Conservation (phyloP, 1,140 invertebrate species). For the Planococcus citri region DNA sequence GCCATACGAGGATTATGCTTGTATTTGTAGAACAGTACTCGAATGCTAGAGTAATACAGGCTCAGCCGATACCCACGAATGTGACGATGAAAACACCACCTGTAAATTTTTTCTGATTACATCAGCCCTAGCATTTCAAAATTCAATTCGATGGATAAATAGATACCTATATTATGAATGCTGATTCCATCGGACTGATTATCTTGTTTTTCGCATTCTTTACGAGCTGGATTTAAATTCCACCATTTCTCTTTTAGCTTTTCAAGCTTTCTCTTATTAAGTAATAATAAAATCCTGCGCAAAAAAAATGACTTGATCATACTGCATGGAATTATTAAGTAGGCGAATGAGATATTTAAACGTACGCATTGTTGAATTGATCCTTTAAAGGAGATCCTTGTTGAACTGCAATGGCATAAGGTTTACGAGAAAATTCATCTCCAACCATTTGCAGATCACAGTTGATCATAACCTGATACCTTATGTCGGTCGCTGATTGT, state of each 20-base stretch:
- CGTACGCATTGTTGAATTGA: constrained; percentile 78
- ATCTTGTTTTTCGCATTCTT: constrained; percentile 72
- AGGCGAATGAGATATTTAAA: background rate
- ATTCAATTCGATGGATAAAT: background rate
- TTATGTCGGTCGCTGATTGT: constrained; percentile 86
- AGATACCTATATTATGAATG: constrained; percentile 78
- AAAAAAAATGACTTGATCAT: constrained; percentile 21
- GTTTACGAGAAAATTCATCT: constrained; percentile 92
- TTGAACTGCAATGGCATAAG: constrained; percentile 91
- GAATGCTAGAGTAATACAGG: constrained; percentile 78
- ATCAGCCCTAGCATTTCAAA: too few relatives aligned
- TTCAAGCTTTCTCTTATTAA: constrained; percentile 85
- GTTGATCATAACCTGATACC: constrained; percentile 70
- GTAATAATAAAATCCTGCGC: constrained; percentile 72
- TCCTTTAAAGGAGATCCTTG: constrained; percentile 86
- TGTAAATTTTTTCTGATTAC: too few relatives aligned
- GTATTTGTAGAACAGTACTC: constrained; percentile 91
- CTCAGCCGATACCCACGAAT: constrained; percentile 81
- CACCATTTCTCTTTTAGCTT: constrained; percentile 92
- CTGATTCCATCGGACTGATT: constrained; percentile 92
- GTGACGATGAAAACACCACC: constrained; percentile 94
- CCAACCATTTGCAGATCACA: constrained; percentile 85
- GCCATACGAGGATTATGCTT: constrained; percentile 32
- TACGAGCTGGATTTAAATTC: constrained; percentile 67
- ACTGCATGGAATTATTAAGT: background rate